phyloP scores from a whole-genome alignment of 1,140 invertebrate species.

The Triops longicaudatus region DNA sequence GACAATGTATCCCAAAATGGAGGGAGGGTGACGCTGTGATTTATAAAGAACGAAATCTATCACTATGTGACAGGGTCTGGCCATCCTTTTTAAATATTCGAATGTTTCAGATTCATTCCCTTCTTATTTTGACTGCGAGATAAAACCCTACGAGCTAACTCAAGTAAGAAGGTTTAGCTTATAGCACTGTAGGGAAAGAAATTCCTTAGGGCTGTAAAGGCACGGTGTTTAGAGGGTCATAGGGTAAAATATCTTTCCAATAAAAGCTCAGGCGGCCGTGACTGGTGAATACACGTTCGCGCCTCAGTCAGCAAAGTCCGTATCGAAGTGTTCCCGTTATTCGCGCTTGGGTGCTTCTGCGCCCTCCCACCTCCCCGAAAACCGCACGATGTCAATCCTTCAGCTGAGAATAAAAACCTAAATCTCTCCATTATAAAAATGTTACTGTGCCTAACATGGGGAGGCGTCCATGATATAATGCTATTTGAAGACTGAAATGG shows the following conservation, averaged over 20 bases:
- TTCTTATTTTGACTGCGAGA: too few relatives aligned
- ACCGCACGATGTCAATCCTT: not conserved
- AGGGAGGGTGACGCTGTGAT: too few relatives aligned
- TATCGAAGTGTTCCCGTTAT: not conserved
- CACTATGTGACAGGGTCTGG: too few relatives aligned
- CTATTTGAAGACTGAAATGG: not conserved
- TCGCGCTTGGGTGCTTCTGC: not conserved
- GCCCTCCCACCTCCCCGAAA: not conserved
- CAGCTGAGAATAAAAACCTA: not conserved
- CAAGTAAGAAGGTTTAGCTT: too few relatives aligned
- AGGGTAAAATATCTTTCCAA: not conserved
- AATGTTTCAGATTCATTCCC: too few relatives aligned
- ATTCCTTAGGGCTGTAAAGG: not conserved
- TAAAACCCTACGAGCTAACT: too few relatives aligned
- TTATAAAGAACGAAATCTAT: too few relatives aligned
- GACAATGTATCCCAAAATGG: too few relatives aligned
- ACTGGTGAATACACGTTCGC: not conserved
- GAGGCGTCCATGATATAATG: not conserved
- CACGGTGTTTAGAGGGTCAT: not conserved
- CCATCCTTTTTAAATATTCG: too few relatives aligned
- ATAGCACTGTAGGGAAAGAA: too few relatives aligned
- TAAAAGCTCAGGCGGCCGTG: not conserved
- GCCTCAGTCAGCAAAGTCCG: constrained; percentile 10
- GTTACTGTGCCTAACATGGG: not conserved
- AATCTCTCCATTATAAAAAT: not conserved